These are phyloP conservation scores for Schizopygopsis pylzovi DNA, from an alignment of 2,797 vertebrate genomes.

Conservation along the genomic window DNA sequence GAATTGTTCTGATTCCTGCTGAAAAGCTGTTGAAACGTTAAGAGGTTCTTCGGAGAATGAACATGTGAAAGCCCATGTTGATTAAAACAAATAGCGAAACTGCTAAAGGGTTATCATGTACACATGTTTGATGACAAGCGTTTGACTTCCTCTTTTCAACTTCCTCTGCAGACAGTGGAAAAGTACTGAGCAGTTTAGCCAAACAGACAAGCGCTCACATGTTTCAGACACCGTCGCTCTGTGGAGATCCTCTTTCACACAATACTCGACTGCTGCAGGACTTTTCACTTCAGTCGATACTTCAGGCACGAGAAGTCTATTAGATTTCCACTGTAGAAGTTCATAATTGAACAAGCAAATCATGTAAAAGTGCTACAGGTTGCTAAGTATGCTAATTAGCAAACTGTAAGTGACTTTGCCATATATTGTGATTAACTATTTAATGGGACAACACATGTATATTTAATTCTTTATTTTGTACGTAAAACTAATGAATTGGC, in stretches of 20 bases:
- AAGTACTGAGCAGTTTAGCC: conserved; percentile 60
- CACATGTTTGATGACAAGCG: conserved; percentile 40
- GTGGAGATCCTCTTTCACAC: conserved; percentile 7
- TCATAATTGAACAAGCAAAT: neutral
- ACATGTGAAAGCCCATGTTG: neutral
- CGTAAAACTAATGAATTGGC: neutral
- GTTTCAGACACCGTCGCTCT: conserved; percentile 1
- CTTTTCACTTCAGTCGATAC: neutral
- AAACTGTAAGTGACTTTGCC: neutral
- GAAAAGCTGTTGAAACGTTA: neutral
- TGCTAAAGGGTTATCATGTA: conserved; percentile 41
- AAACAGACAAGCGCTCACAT: conserved; percentile 37
- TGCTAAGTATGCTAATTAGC: neutral
- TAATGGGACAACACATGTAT: neutral
- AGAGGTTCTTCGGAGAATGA: neutral
- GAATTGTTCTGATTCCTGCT: neutral
- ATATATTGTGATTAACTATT: neutral
- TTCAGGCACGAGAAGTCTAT: neutral
- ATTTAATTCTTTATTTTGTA: neutral
- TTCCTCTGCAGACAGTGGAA: conserved; percentile 62
- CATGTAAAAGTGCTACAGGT: neutral
- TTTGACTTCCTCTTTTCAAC: conserved; percentile 39
- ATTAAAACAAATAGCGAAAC: conserved; percentile 13
- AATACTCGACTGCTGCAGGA: neutral
- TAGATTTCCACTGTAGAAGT: neutral